Evolutionary conservation across 2,888 invertebrate species (phyloP).

Genomic region (Xylocampa areola): DNA sequence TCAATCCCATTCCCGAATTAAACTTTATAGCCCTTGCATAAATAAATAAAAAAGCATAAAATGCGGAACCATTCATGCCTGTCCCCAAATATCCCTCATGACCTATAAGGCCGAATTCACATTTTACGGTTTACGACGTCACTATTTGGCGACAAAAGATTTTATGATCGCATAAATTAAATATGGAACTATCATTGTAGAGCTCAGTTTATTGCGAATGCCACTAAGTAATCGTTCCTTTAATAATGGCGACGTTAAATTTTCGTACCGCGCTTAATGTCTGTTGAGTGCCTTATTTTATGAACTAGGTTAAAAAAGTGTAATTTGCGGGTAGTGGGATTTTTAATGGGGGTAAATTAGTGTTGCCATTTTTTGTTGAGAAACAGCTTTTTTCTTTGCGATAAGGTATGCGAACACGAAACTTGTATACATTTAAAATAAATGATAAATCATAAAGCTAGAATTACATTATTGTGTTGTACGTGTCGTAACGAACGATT

Average conservation of each 20-base stretch:
- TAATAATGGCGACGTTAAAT: constrained; percentile 30
- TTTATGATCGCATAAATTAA: constrained; percentile 71
- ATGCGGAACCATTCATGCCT: constrained; percentile 28
- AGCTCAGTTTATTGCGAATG: constrained; percentile 33
- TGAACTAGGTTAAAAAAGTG: constrained; percentile 10
- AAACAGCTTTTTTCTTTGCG: constrained; percentile 9
- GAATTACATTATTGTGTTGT: too few species aligned
- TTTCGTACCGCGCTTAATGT: constrained; percentile 6
- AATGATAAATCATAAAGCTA: not conserved
- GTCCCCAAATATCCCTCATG: constrained; percentile 25
- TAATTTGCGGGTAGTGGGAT: constrained; percentile 32
- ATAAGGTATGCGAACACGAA: constrained; percentile 36
- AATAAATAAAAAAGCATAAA: constrained; percentile 58
- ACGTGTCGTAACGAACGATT: too few species aligned
- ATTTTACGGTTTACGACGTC: constrained; percentile 62
- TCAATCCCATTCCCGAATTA: constrained; percentile 54
- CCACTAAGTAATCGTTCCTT: constrained; percentile 43
- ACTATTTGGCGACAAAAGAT: constrained; percentile 67
- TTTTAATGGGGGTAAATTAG: constrained; percentile 40
- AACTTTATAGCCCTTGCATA: constrained; percentile 54
- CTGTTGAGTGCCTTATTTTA: constrained; percentile 17
- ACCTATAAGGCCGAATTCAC: constrained; percentile 39
- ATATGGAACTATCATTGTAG: constrained; percentile 57
- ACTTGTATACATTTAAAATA: constrained; percentile 14
- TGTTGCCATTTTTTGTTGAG: constrained; percentile 13